Evolutionary conservation across 2,113 vertebrate genomes (phyloP).

Genomic region (Stegastes partitus): DNA sequence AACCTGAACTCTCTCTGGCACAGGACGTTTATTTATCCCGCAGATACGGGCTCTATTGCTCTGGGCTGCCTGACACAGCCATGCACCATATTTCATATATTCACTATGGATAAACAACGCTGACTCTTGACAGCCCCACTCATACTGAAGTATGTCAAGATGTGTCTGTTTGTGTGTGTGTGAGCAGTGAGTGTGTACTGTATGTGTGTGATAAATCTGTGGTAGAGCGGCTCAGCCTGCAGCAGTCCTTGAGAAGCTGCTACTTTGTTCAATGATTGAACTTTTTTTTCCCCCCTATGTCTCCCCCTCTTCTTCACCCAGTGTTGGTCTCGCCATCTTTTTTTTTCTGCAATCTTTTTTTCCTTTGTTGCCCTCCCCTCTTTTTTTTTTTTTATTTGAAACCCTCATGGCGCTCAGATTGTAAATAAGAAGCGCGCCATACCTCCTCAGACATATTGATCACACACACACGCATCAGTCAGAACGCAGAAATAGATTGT

Average conservation of each 20-base stretch:
- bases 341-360: slow-evolving; percentile 13
- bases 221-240: slow-evolving; percentile 57
- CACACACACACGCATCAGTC: slow-evolving; percentile 56
- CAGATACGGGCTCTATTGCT: slow-evolving; percentile 54
- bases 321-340: not conserved
- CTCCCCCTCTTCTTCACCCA: slow-evolving; percentile 11
- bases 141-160: slow-evolving; percentile 42
- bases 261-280: slow-evolving; percentile 68
- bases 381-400: slow-evolving; percentile 31
- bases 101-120: slow-evolving; percentile 59
- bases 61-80: slow-evolving; percentile 55
- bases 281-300: slow-evolving; percentile 5
- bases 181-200: slow-evolving; percentile 12
- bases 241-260: slow-evolving; percentile 62
- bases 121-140: slow-evolving; percentile 49
- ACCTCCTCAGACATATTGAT: slow-evolving; percentile 73
- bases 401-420: slow-evolving; percentile 32
- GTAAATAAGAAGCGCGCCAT: slow-evolving; percentile 62
- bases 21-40: slow-evolving; percentile 73
- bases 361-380: slow-evolving; percentile 4
- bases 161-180: slow-evolving; percentile 21
- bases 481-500: slow-evolving; percentile 65
- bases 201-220: slow-evolving; percentile 47
- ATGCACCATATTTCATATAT: slow-evolving; percentile 64
- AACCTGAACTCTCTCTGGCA: slow-evolving; percentile 71